Percentiles rank a stretch among this genome's conserved stretches.
Evolutionary conservation across 2,888 invertebrate species (phyloP).

Genomic region (Hydriomena furcata): DNA sequence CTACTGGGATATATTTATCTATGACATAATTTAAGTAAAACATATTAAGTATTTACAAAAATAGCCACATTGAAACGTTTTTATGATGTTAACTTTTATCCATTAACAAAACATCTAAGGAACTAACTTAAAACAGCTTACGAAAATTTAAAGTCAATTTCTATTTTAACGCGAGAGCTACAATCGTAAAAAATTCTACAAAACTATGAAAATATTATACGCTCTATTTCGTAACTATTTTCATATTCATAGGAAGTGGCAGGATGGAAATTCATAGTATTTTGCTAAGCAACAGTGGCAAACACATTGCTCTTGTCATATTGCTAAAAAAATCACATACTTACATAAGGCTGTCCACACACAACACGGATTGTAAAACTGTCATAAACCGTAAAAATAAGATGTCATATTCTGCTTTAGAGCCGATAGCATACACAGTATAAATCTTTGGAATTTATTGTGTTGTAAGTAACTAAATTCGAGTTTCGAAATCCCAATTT

Average conservation of each 20-base stretch:
- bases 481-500: conserved; percentile 50
- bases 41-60: conserved; percentile 76
- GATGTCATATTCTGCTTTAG: conserved; percentile 12
- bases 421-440: conserved; percentile 36
- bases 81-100: conserved; percentile 61
- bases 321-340: conserved; percentile 25
- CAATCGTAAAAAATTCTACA: conserved; percentile 60
- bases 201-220: conserved; percentile 45
- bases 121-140: conserved; percentile 53
- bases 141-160: conserved; percentile 41
- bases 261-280: conserved; percentile 32
- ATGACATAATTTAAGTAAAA: conserved; percentile 79
- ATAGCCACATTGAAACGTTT: conserved; percentile 72
- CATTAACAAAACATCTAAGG: conserved; percentile 51
- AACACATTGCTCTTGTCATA: conserved; percentile 27
- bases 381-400: conserved; percentile 13
- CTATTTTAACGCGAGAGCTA: conserved; percentile 36
- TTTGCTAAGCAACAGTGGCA: conserved; percentile 28
- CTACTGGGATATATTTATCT: conserved; percentile 76
- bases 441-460: conserved; percentile 56
- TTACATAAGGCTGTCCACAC: conserved; percentile 22
- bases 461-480: conserved; percentile 43
- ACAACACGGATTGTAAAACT: conserved; percentile 14
- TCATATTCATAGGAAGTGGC: conserved; percentile 42
- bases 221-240: conserved; percentile 34